These are phyloP conservation scores for Nannoperca obscura DNA, from an alignment of 2,797 vertebrate species.

Conservation along the genomic window DNA sequence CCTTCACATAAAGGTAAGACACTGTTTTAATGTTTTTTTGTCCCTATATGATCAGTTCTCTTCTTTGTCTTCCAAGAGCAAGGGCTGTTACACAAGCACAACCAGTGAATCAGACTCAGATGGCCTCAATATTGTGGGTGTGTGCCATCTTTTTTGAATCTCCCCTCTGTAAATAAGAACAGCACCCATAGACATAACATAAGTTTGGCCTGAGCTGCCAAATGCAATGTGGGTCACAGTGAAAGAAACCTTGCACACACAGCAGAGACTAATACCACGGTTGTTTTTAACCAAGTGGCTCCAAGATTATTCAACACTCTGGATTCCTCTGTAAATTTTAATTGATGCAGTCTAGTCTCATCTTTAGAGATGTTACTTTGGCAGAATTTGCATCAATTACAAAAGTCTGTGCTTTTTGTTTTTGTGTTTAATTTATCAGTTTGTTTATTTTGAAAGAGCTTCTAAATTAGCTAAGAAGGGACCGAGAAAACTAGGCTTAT, in stretches of 20 bases:
- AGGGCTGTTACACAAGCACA: background rate
- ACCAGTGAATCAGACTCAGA: slow-evolving; percentile 12
- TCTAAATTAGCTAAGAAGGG: slow-evolving; percentile 38
- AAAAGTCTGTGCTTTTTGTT: slow-evolving; percentile 40
- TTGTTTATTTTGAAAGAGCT: slow-evolving; percentile 48
- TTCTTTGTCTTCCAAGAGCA: background rate
- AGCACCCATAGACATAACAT: slow-evolving; percentile 22
- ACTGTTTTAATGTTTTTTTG: background rate
- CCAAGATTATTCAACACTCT: slow-evolving; percentile 6
- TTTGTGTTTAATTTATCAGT: slow-evolving; percentile 40
- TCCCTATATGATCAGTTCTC: background rate
- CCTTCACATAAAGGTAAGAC: slow-evolving; percentile 41
- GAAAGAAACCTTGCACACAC: slow-evolving; percentile 23
- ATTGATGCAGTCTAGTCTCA: slow-evolving; percentile 18
- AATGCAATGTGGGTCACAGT: slow-evolving; percentile 45
- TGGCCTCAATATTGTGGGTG: slow-evolving; percentile 33
- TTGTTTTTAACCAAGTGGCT: slow-evolving; percentile 18
- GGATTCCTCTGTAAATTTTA: slow-evolving; percentile 28
- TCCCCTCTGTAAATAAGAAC: slow-evolving; percentile 40
- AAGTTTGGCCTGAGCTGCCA: slow-evolving; percentile 44
- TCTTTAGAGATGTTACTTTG: slow-evolving; percentile 31
- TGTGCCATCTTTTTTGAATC: slow-evolving; percentile 26
- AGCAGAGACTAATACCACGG: background rate
- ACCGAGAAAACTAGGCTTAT: slow-evolving; percentile 28
- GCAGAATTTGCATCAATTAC: slow-evolving; percentile 49